Base-by-base conservation (phyloP, 2,888 invertebrate species). In the Palloptera scutellata region DNA sequence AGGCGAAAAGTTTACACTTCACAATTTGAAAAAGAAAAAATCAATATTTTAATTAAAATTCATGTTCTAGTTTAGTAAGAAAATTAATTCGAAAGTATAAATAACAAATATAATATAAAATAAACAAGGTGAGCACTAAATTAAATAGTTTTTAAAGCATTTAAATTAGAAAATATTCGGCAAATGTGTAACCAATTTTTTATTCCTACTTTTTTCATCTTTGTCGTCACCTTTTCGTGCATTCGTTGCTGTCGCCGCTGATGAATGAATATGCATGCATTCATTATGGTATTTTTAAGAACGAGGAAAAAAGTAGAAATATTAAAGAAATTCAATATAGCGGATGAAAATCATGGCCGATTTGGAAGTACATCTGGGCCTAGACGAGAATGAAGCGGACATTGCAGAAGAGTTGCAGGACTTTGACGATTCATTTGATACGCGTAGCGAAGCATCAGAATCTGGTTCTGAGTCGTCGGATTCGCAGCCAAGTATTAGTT, bases 391-490 rank as follows among this genome's bases (percentile, higher is more conserved):
- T 70, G 89, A 89, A 82, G 89, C 88, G 66, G 92, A 93, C 83
- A 92, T 92, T 82, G 91, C 91, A 57, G 93, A 93, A 80, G 93
- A 93, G 81, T 86, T 93, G 71, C 92, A 93, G 83, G 89, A 93
- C 83, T 92, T 92, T 78, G 85, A 81, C 66, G 81, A 85, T 70
- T 81, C 83, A 8, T 94, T 93, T 79, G 95, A 95, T 83, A 94
- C 93, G 2, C 88, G 93, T 12, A 96, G 96, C 84, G 96, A 96
- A 86, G 94, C 95, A 42, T 94, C 94, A 61, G 94, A 94, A 72
- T 83, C 83, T 0, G 75, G 69, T 41, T 77, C 78, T 4, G 91
- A 91, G 57, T 91, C 92, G 5, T 90, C 90, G 72, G 81, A 82
- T 61, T 81, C 83, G 4, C 89, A 90, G 71, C 92, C 92, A 9